Evolutionary conservation across 1,140 invertebrate genomes (phyloP).

Genomic region (Drosophila tristis): DNA sequence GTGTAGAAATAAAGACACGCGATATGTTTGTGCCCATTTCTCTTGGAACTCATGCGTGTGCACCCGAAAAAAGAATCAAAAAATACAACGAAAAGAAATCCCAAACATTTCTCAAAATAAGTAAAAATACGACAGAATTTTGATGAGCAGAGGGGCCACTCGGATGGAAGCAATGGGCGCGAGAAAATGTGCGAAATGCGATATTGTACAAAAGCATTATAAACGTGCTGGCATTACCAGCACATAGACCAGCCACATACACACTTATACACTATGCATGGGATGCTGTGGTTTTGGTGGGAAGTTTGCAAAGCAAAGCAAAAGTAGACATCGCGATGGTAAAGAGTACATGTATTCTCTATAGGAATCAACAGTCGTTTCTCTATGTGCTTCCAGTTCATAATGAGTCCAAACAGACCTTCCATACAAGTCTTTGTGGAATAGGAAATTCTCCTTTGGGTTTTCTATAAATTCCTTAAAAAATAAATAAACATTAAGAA

Average conservation of each 20-base stretch:
- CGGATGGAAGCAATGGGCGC: constrained; percentile 31
- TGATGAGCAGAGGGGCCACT: constrained; percentile 57
- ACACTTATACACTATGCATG: constrained; percentile 3
- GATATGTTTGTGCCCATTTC: constrained; percentile 64
- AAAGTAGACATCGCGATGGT: no score
- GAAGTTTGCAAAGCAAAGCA: no score
- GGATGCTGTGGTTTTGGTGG: constrained; percentile 6
- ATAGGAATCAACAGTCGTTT: no score
- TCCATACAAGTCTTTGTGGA: no score
- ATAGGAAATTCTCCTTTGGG: no score
- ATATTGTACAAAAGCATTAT: constrained; percentile 62
- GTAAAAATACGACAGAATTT: constrained; percentile 31
- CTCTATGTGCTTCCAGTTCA: no score
- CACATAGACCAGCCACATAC: constrained; percentile 28
- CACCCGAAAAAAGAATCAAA: neutral
- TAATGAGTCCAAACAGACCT: no score
- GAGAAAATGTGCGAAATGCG: constrained; percentile 73
- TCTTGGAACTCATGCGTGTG: constrained; percentile 20
- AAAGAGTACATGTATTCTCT: no score
- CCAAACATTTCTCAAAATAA: constrained; percentile 59
- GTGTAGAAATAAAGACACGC: constrained; percentile 69
- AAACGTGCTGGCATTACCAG: constrained; percentile 60
- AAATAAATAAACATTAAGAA: no score
- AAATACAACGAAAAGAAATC: constrained; percentile 18
- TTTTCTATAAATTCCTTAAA: no score